A percentile compares a stretch with the other conserved stretches of the same genome.
Evolutionary conservation across 1,140 invertebrate species (phyloP).

Genomic region (Diachasmimorpha longicaudata): DNA sequence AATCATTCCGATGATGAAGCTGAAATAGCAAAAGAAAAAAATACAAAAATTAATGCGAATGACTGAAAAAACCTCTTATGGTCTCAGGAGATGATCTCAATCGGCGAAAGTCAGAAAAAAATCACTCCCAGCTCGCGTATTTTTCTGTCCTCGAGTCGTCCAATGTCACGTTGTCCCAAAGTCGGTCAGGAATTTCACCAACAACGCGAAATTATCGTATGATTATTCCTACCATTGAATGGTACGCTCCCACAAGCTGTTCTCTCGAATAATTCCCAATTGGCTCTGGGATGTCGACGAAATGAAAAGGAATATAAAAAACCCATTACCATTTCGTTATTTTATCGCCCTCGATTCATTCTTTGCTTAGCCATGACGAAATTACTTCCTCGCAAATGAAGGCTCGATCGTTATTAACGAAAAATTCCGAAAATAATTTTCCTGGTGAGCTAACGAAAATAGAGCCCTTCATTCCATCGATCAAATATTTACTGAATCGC

Average conservation of each 20-base stretch:
- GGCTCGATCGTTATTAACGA: too few species aligned
- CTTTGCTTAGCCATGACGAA: too few species aligned
- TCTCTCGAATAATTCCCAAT: neutral
- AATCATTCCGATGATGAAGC: too few species aligned
- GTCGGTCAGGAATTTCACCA: slow-evolving; percentile 15
- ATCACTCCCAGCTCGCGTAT: neutral
- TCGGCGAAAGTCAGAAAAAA: neutral
- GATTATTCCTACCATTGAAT: neutral
- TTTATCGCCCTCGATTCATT: neutral
- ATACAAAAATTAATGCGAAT: too few species aligned
- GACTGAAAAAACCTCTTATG: neutral
- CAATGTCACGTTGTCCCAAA: neutral
- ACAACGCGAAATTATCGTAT: neutral
- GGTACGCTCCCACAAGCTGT: neutral
- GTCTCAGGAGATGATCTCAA: neutral
- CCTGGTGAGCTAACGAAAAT: too few species aligned
- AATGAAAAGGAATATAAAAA: neutral
- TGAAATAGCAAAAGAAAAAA: too few species aligned
- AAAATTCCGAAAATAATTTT: too few species aligned
- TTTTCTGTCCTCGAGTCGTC: neutral
- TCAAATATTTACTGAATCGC: too few species aligned
- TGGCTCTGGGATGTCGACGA: neutral
- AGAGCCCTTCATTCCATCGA: too few species aligned
- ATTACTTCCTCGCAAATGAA: too few species aligned
- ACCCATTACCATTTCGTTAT: neutral